Percentiles rank a stretch among this genome's conserved stretches.
These are phyloP conservation scores for Cheirogaleus major DNA, from an alignment of 2,797 vertebrate species.

Conservation along the genomic window DNA sequence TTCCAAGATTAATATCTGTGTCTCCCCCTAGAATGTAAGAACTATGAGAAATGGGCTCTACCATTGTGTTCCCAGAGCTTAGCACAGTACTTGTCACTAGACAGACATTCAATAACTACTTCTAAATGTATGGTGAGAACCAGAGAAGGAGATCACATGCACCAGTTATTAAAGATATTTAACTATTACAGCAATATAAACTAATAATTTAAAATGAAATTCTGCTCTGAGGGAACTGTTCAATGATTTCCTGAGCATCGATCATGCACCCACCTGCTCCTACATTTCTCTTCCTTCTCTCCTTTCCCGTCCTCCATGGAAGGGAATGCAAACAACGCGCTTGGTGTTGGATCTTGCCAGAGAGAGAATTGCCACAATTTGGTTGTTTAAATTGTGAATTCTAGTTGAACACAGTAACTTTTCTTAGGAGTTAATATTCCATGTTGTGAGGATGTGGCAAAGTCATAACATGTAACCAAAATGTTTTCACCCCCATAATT, in stretches of 20 bases:
- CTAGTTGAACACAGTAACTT: neutral
- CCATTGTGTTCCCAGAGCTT: neutral
- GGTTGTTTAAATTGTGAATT: neutral
- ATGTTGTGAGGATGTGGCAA: no score
- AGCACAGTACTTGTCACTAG: neutral
- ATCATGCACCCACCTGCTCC: neutral
- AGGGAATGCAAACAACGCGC: neutral
- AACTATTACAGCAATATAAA: neutral
- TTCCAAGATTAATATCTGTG: neutral
- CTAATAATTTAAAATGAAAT: neutral
- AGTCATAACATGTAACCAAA: no score
- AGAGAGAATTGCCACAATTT: neutral
- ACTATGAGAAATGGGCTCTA: neutral
- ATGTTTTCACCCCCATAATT: no score
- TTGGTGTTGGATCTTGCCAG: neutral
- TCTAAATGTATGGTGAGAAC: neutral
- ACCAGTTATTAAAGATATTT: neutral
- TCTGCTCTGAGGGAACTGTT: neutral
- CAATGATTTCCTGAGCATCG: neutral
- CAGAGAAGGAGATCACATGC: neutral
- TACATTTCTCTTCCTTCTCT: no score
- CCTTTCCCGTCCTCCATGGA: neutral
- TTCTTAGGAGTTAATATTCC: neutral
- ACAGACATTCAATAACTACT: neutral
- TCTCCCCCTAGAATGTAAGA: neutral